Percentiles rank a stretch among this genome's conserved stretches.
phyloP scores from a whole-genome alignment of 2,797 vertebrate genomes.

The Eremophila alpestris region DNA sequence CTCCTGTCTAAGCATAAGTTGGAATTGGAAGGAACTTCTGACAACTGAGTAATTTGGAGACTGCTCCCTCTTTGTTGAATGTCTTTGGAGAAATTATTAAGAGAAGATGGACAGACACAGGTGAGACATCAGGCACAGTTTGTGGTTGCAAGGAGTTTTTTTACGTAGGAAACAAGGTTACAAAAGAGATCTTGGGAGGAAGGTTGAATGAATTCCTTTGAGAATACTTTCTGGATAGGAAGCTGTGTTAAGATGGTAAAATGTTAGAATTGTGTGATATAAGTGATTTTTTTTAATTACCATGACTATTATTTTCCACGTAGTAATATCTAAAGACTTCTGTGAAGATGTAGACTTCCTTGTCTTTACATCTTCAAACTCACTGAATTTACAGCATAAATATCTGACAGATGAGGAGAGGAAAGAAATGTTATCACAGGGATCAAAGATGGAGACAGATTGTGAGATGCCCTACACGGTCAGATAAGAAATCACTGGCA shows the following conservation, averaged over 20 bases:
- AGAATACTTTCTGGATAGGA: background rate
- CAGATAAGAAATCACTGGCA: background rate
- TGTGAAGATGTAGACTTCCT: background rate
- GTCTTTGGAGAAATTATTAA: background rate
- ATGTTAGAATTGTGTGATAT: background rate
- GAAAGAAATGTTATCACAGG: background rate
- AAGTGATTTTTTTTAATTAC: background rate
- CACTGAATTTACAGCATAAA: background rate
- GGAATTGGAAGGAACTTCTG: background rate
- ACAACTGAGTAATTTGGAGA: background rate
- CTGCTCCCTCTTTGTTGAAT: background rate
- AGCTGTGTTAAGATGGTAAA: background rate
- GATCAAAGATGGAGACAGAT: background rate
- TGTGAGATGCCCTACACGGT: background rate
- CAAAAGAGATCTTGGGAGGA: background rate
- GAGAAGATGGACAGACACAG: background rate
- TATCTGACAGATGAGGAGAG: background rate
- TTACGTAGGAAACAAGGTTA: background rate
- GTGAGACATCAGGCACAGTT: rapidly evolving
- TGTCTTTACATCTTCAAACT: background rate
- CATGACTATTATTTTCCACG: background rate
- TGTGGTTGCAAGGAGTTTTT: background rate
- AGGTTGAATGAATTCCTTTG: background rate
- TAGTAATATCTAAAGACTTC: background rate
- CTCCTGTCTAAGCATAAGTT: background rate